Percentiles rank a stretch among this genome's conserved stretches.
These are phyloP conservation scores for Pachymerium ferrugineum DNA, from an alignment of 2,888 invertebrate genomes.

Conservation along the genomic window DNA sequence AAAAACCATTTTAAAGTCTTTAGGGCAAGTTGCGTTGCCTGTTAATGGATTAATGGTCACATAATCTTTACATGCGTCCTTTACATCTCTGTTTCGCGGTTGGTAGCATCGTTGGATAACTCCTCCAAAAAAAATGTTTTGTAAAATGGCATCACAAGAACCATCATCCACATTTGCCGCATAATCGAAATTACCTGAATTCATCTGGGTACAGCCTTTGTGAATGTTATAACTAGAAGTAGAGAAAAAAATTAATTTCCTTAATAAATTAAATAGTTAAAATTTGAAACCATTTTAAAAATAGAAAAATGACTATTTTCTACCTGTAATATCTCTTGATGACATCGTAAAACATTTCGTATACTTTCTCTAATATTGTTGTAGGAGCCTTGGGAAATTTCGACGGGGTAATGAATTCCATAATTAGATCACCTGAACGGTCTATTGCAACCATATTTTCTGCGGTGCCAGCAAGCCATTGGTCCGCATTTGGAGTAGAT, in stretches of 20 bases:
- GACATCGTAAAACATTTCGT: neutral
- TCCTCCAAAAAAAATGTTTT: neutral
- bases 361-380: neutral
- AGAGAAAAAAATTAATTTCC: too few relatives aligned
- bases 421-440: neutral
- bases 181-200: neutral
- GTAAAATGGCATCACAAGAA: neutral
- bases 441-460: neutral
- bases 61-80: neutral
- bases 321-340: neutral
- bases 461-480: neutral
- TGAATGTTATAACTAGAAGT: neutral
- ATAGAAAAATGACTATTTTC: neutral
- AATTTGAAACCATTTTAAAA: neutral
- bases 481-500: neutral
- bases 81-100: neutral
- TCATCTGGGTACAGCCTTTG: neutral
- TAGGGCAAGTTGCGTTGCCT: neutral
- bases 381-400: neutral
- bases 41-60: neutral
- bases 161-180: neutral
- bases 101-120: neutral
- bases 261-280: too few relatives aligned
- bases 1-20: too few relatives aligned
- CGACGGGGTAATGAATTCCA: neutral